Evolutionary conservation across 2,113 vertebrate genomes (phyloP), one percentile per base, ranked within the genome.

Genomic region (Thamnaconus septentrionalis): DNA sequence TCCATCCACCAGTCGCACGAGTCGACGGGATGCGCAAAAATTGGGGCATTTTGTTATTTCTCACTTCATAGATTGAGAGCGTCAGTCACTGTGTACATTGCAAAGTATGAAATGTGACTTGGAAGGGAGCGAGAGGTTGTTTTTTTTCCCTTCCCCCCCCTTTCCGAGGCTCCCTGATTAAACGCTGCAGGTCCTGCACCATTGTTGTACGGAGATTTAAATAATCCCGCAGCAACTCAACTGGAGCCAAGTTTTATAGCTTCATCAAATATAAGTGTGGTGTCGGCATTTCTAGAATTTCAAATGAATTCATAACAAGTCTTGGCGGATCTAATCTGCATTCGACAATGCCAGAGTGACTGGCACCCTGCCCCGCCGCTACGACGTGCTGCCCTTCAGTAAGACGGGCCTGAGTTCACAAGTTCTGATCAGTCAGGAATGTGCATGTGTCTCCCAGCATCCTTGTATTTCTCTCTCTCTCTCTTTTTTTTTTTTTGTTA

Each of bases 241-340:
- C 45, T 46, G 45, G 8, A 46, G 45, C 8, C 45, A 46, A 46
- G 8, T 8, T 9, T 49, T 49, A 9, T 10, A 49, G 47, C 8
- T 45, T 49, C 47, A 49, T 9, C 4, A 49, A 49, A 49, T 9
- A 49, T 49, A 49, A 49, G 47, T 49, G 4, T 49, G 18, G 18
- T 2, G 18, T 31, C 18, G 1, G 18, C 18, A 31, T 31, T 31
- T 31, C 18, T 64, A 8, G 67, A 83, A 75, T 80, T 61, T 61
- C 42, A 73, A 82, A 76, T 75, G 3, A 66, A 63, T 81, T 53
- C 11, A 52, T 61, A 71, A 55, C 40, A 41, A 54, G 47, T 75
- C 65, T 81, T 41, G 56, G 10, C 42, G 64, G 69, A 64, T 65
- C 55, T 4, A 31, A 31, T 31, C 18, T 31, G 18, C 18, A 31